These are phyloP conservation scores for Tragelaphus oryx DNA, from an alignment of 2,797 vertebrate species.

Conservation along the genomic window DNA sequence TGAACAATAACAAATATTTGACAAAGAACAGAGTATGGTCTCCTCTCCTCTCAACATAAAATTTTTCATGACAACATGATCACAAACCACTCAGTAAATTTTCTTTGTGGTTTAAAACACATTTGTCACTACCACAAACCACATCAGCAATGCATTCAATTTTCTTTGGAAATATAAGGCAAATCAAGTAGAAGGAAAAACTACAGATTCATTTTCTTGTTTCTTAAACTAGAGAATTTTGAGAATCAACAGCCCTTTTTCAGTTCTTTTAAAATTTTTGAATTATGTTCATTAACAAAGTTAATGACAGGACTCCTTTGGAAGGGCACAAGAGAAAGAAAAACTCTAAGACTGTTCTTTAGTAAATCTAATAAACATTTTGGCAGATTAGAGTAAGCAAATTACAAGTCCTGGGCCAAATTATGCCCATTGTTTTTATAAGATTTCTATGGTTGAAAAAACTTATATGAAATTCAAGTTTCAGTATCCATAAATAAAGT, in stretches of 20 bases:
- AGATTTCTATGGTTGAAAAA: background rate
- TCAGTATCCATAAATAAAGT: background rate
- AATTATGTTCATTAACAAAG: background rate
- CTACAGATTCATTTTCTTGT: background rate
- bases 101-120: background rate
- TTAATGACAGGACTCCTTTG: background rate
- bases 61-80: background rate
- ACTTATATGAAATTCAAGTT: background rate
- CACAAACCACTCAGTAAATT: background rate
- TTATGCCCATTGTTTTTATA: background rate
- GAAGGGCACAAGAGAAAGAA: background rate
- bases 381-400: background rate
- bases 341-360: background rate
- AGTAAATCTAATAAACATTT: background rate
- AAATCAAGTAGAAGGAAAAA: background rate
- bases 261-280: background rate
- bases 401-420: background rate
- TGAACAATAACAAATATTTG: background rate
- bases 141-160: background rate
- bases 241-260: background rate
- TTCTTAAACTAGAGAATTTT: background rate
- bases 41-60: background rate
- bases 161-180: background rate
- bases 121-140: background rate
- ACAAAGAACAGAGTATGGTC: background rate